These are phyloP conservation scores for Ectemnius cavifrons DNA, from an alignment of 2,888 invertebrate genomes.

Conservation along the genomic window DNA sequence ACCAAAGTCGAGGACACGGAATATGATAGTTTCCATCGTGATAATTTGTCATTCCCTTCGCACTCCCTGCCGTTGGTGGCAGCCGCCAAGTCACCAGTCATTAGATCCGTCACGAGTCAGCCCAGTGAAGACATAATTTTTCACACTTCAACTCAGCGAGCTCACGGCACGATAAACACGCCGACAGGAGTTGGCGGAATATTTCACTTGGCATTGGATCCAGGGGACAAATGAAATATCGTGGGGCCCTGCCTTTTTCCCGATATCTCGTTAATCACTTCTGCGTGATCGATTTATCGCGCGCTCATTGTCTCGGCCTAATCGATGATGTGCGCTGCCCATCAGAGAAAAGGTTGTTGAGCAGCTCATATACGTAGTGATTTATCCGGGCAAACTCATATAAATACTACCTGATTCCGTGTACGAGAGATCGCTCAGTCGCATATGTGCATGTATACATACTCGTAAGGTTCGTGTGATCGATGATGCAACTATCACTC, in stretches of 20 bases:
- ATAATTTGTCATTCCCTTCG: too few relatives aligned
- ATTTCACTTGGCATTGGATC: slow-evolving; percentile 1
- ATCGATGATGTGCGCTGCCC: background rate
- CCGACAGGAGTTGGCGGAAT: background rate
- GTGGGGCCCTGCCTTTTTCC: background rate
- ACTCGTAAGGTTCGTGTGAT: background rate
- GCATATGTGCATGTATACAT: background rate
- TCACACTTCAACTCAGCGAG: too few relatives aligned
- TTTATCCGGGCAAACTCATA: background rate
- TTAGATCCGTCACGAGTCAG: too few relatives aligned
- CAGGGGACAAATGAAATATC: slow-evolving; percentile 1
- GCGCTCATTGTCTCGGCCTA: background rate
- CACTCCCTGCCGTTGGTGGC: too few relatives aligned
- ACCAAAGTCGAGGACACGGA: too few relatives aligned
- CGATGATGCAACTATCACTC: background rate
- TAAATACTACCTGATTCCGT: background rate
- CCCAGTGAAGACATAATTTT: too few relatives aligned
- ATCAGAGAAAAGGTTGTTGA: too few relatives aligned
- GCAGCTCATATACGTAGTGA: background rate
- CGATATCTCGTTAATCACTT: background rate
- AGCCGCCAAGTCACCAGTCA: too few relatives aligned
- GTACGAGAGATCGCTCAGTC: background rate
- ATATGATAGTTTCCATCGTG: too few relatives aligned
- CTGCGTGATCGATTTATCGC: background rate
- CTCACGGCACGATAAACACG: too few relatives aligned